phyloP scores from a whole-genome alignment of 2,888 invertebrate species.

The Gandaritis pyraliata region DNA sequence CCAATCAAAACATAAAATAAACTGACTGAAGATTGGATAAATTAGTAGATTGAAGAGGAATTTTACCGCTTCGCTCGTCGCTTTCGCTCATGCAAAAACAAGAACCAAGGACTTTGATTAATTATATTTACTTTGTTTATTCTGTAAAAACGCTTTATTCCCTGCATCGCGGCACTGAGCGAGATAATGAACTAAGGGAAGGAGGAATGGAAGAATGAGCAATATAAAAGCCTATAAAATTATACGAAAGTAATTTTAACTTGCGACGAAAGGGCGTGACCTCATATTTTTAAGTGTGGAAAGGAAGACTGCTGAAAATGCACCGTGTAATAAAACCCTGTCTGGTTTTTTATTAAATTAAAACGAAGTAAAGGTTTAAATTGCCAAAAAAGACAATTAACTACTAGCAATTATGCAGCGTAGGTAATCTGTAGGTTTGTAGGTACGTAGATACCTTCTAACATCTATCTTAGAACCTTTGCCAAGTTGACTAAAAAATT shows the following conservation, averaged over 20 bases:
- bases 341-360: not conserved
- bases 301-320: slow-evolving; percentile 4
- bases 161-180: slow-evolving; percentile 22
- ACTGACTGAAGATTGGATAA: too few species aligned
- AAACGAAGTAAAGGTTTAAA: not conserved
- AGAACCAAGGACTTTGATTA: slow-evolving; percentile 60
- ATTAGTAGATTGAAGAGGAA: too few species aligned
- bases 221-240: slow-evolving; percentile 42
- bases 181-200: slow-evolving; percentile 36
- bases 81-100: slow-evolving; percentile 5
- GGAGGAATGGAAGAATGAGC: slow-evolving; percentile 35
- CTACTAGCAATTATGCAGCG: too few species aligned
- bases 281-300: slow-evolving; percentile 21
- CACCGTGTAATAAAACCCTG: slow-evolving; percentile 5
- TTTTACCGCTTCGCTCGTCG: slow-evolving; percentile 8
- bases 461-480: too few species aligned
- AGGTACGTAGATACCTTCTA: too few species aligned
- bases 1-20: too few species aligned
- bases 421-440: too few species aligned
- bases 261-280: slow-evolving; percentile 36
- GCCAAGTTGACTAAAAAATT: too few species aligned
- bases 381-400: too few species aligned
- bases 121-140: slow-evolving; percentile 55
- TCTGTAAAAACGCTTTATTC: slow-evolving; percentile 33
- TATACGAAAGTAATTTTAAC: slow-evolving; percentile 44